phyloP scores from a whole-genome alignment of 2,797 vertebrate genomes.

The Buceros bicornis region DNA sequence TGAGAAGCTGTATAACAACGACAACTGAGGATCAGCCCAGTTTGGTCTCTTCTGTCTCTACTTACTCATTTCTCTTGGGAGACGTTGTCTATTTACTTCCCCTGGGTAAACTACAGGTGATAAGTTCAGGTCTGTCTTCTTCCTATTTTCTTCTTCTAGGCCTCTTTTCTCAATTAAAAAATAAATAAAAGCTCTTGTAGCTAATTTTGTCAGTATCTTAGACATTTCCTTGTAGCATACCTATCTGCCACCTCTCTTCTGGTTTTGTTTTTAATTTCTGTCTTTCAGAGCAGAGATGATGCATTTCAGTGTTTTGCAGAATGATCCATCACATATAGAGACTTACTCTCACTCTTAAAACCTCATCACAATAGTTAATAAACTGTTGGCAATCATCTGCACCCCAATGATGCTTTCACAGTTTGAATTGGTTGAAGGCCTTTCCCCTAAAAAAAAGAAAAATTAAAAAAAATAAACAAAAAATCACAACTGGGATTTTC shows the following conservation, averaged over 20 bases:
- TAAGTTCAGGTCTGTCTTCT: not conserved
- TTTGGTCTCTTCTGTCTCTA: not conserved
- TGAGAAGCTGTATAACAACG: not conserved
- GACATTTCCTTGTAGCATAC: not conserved
- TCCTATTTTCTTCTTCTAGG: not conserved
- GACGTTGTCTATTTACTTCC: fast-evolving
- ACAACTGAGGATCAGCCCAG: not conserved
- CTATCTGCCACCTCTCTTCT: not conserved
- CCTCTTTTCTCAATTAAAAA: not conserved
- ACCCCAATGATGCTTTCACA: not conserved
- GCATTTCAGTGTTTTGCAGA: not conserved
- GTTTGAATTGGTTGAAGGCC: not conserved
- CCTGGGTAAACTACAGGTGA: not conserved
- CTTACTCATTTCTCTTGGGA: not conserved
- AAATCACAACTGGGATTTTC: not conserved
- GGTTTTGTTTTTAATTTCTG: not conserved
- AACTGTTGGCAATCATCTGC: not conserved
- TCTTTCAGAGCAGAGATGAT: not conserved
- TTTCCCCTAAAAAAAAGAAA: not conserved
- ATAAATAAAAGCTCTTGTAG: not conserved
- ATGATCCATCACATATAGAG: not conserved
- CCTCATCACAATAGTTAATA: not conserved
- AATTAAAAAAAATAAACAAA: too few relatives aligned
- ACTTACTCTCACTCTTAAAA: not conserved
- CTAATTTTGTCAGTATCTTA: not conserved